These are phyloP conservation scores for Ophioninae sp. DNA, from an alignment of 2,888 invertebrate species.

Conservation along the genomic window DNA sequence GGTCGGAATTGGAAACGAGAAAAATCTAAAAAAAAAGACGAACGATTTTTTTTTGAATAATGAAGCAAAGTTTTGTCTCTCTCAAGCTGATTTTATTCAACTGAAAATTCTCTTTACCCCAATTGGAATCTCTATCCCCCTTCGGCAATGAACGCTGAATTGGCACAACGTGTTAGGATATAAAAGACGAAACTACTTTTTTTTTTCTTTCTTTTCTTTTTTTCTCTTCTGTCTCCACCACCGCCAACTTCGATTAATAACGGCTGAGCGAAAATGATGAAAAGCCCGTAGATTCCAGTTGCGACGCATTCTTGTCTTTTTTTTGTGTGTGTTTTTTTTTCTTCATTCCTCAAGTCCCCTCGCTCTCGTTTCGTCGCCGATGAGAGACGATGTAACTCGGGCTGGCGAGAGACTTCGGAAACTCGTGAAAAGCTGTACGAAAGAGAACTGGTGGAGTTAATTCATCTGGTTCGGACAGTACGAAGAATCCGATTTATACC, in stretches of 20 bases:
- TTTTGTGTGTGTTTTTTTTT: background rate
- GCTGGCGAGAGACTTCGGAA: constrained; percentile 35
- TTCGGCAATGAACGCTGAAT: constrained; percentile 49
- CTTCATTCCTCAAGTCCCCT: background rate
- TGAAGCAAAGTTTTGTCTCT: background rate
- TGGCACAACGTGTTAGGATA: constrained; percentile 1
- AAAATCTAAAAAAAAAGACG: background rate
- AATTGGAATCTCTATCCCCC: background rate
- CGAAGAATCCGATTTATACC: constrained; percentile 46
- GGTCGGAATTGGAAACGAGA: constrained; percentile 10
- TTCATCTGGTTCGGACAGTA: constrained; percentile 46
- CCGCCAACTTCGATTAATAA: constrained; percentile 50
- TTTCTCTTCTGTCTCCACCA: constrained; percentile 22
- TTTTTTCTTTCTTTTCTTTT: constrained; percentile 28
- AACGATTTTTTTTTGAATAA: constrained; percentile 28
- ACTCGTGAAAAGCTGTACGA: constrained; percentile 38
- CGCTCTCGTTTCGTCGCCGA: constrained; percentile 10
- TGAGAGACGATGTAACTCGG: constrained; percentile 23
- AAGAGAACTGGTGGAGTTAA: constrained; percentile 42
- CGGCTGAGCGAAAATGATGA: constrained; percentile 49
- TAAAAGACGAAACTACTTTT: constrained; percentile 44
- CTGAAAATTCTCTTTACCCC: constrained; percentile 12
- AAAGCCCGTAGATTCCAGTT: constrained; percentile 45
- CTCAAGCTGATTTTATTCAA: constrained; percentile 17
- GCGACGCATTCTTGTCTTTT: constrained; percentile 31